Conservation (phyloP, 2,888 invertebrate species). For the Acanthoscelides obtectus region DNA sequence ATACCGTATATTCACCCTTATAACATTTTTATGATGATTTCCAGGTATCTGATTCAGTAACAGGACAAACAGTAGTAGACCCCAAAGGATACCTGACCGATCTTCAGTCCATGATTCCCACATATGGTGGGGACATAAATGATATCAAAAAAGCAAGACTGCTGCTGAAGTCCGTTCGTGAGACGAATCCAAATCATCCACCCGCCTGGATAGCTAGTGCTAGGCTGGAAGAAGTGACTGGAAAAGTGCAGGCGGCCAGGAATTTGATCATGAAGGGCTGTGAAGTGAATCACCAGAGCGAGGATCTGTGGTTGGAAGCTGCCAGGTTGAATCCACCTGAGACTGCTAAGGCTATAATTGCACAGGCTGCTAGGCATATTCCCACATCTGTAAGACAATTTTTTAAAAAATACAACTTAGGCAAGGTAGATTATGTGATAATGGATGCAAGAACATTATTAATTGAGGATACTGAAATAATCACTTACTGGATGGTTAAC, state of each 20-base stretch:
- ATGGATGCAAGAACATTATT: too few relatives aligned
- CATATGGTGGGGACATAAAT: constrained; percentile 96
- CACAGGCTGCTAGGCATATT: constrained; percentile 92
- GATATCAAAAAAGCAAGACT: constrained; percentile 96
- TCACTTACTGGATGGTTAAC: too few relatives aligned
- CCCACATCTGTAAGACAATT: constrained; percentile 84
- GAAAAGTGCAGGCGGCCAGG: constrained; percentile 91
- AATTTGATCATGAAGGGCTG: constrained; percentile 99
- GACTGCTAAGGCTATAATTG: constrained; percentile 91
- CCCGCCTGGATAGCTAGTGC: constrained; percentile 99
- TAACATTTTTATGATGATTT: too few relatives aligned
- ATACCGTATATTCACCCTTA: too few relatives aligned
- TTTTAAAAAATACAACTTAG: too few relatives aligned
- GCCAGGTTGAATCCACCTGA: constrained; percentile 90
- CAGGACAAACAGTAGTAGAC: constrained; percentile 98
- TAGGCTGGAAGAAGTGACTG: constrained; percentile 94
- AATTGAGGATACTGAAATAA: too few relatives aligned
- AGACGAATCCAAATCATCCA: constrained; percentile 98
- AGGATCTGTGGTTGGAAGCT: constrained; percentile 98
- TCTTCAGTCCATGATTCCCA: constrained; percentile 97
- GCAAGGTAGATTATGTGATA: too few relatives aligned
- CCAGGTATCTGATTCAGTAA: constrained; percentile 93
- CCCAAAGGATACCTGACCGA: constrained; percentile 99
- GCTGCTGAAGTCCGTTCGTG: constrained; percentile 90
- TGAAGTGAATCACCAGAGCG: constrained; percentile 92